A percentile compares a stretch with the other conserved stretches of the same genome.
These are phyloP conservation scores for Lucilia sericata DNA, from an alignment of 1,140 invertebrate species.

Conservation along the genomic window DNA sequence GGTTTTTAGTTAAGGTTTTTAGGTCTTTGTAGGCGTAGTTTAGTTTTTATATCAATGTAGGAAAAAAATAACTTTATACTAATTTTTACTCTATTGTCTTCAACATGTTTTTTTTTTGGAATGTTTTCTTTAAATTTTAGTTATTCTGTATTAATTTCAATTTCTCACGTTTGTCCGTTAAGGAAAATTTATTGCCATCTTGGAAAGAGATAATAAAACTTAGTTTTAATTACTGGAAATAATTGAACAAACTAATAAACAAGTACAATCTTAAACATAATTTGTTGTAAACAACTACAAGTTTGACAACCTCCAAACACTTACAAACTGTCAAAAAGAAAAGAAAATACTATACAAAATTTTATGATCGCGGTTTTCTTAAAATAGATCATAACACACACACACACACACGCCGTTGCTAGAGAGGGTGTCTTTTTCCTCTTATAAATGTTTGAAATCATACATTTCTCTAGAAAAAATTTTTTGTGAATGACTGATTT, in stretches of 20 bases:
- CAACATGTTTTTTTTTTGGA: background rate
- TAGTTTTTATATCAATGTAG: too few relatives aligned
- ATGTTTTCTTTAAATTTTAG: background rate
- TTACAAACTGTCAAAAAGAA: background rate
- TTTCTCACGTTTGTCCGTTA: background rate
- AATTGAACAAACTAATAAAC: background rate
- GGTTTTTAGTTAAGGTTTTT: background rate
- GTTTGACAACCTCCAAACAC: background rate
- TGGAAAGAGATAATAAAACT: background rate
- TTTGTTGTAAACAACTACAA: background rate
- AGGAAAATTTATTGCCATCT: background rate
- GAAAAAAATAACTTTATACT: background rate
- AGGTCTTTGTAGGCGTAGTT: conserved; percentile 7
- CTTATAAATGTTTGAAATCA: background rate
- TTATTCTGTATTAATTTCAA: background rate
- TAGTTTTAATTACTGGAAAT: background rate
- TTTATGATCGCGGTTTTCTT: background rate
- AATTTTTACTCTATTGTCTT: background rate
- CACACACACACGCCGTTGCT: background rate
- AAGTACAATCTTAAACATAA: background rate
- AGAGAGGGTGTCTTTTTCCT: background rate
- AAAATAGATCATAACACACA: background rate
- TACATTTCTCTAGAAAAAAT: background rate
- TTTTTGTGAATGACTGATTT: background rate
- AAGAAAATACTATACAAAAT: background rate